phyloP scores from a whole-genome alignment of 2,888 invertebrate genomes.

The Scotopteryx bipunctaria region DNA sequence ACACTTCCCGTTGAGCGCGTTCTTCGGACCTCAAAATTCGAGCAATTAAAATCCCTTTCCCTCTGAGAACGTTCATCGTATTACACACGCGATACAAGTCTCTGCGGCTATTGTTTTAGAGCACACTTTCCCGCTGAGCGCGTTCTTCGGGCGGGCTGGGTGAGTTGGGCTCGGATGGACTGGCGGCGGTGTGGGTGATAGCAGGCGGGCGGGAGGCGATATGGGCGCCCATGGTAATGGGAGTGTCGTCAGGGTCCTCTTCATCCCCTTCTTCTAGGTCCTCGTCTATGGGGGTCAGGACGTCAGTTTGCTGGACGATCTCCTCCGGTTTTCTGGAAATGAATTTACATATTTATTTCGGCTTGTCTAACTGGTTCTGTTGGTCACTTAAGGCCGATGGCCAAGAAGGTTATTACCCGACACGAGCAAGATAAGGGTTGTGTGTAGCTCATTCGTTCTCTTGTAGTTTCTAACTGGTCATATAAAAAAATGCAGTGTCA shows the following conservation, averaged over 20 bases:
- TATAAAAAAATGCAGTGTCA: too few relatives aligned
- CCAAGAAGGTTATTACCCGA: too few relatives aligned
- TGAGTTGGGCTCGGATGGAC: constrained; percentile 81
- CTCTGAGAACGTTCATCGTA: neutral
- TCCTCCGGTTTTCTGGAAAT: constrained; percentile 79
- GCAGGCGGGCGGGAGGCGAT: constrained; percentile 82
- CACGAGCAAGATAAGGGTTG: too few relatives aligned
- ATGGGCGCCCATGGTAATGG: constrained; percentile 85
- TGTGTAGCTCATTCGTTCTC: too few relatives aligned
- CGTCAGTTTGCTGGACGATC: constrained; percentile 86
- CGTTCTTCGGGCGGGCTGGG: constrained; percentile 49
- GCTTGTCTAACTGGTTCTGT: too few relatives aligned
- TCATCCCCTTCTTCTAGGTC: constrained; percentile 88
- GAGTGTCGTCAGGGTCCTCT: constrained; percentile 87
- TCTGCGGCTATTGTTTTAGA: constrained; percentile 67
- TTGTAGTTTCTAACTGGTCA: too few relatives aligned
- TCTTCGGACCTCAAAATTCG: too few relatives aligned
- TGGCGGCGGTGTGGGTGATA: constrained; percentile 90
- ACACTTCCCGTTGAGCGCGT: neutral
- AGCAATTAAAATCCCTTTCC: too few relatives aligned
- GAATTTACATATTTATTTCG: too few relatives aligned
- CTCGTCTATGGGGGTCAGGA: constrained; percentile 92
- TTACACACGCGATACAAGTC: neutral
- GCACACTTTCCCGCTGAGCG: constrained; percentile 89
- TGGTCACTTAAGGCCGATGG: too few relatives aligned